Conservation (phyloP, 2,113 vertebrate genomes). For the Neogobius melanostomus region DNA sequence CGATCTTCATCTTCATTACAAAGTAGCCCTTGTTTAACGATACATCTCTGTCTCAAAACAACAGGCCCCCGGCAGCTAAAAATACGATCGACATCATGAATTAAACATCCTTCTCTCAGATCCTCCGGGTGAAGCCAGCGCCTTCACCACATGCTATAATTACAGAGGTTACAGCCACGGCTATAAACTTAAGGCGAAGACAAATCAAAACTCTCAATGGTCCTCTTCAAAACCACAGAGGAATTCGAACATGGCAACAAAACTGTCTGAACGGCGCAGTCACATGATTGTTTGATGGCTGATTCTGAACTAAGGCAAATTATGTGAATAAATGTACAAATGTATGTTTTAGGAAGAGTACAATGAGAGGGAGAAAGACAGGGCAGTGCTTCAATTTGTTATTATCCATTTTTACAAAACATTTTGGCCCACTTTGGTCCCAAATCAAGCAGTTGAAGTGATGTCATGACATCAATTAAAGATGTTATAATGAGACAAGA, state of each 20-base stretch:
- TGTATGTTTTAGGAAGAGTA: too few species aligned
- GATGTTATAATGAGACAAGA: too few species aligned
- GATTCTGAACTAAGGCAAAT: too few species aligned
- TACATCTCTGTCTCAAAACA: constrained; percentile 51
- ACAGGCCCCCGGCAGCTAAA: constrained; percentile 47
- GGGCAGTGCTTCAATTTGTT: too few species aligned
- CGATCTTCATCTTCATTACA: constrained; percentile 49
- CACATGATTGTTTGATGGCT: not conserved
- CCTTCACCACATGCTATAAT: constrained; percentile 49
- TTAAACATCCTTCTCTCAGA: constrained; percentile 60
- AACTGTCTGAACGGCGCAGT: constrained; percentile 22
- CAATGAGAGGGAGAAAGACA: too few species aligned
- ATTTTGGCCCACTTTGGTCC: too few species aligned
- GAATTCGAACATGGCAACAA: constrained; percentile 28
- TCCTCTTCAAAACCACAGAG: constrained; percentile 23
- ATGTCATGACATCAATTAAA: too few species aligned
- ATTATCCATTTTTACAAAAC: too few species aligned
- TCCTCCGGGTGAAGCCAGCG: constrained; percentile 46
- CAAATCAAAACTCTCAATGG: constrained; percentile 45
- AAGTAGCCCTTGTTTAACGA: constrained; percentile 49
- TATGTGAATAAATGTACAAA: too few species aligned
- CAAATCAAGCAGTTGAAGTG: too few species aligned
- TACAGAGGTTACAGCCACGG: constrained; percentile 46
- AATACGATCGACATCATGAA: constrained; percentile 66
- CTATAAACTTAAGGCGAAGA: constrained; percentile 46